phyloP scores from a whole-genome alignment of 2,113 vertebrate genomes.

The Callorhinus ursinus region DNA sequence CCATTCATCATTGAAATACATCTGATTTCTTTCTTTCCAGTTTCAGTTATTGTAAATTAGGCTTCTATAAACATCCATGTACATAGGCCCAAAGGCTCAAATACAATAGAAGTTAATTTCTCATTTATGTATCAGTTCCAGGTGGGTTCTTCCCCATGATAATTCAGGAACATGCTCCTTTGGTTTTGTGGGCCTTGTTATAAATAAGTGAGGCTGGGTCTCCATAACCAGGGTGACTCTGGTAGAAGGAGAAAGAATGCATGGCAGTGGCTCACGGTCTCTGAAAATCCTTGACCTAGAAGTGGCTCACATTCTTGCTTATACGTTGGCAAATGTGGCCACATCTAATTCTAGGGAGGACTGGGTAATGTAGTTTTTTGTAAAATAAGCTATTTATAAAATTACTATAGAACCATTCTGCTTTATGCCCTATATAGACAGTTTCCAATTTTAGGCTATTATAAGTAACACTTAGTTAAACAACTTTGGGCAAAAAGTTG shows the following conservation, averaged over 20 bases:
- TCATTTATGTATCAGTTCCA: background rate
- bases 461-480: constrained; percentile 9
- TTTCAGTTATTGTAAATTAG: background rate
- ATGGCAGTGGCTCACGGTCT: background rate
- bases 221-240: background rate
- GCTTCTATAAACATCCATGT: background rate
- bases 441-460: background rate
- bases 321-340: background rate
- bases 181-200: background rate
- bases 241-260: background rate
- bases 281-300: background rate
- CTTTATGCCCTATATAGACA: background rate
- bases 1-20: background rate
- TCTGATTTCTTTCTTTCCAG: background rate
- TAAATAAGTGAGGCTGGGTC: background rate
- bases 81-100: background rate
- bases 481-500: background rate
- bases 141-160: background rate
- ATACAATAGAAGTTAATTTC: background rate
- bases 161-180: background rate
- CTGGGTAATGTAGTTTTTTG: background rate
- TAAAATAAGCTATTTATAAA: background rate
- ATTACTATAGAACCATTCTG: background rate
- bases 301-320: background rate
- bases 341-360: background rate